Evolutionary conservation across 2,797 vertebrate species (phyloP).

Genomic region (Lepilemur septentrionalis): DNA sequence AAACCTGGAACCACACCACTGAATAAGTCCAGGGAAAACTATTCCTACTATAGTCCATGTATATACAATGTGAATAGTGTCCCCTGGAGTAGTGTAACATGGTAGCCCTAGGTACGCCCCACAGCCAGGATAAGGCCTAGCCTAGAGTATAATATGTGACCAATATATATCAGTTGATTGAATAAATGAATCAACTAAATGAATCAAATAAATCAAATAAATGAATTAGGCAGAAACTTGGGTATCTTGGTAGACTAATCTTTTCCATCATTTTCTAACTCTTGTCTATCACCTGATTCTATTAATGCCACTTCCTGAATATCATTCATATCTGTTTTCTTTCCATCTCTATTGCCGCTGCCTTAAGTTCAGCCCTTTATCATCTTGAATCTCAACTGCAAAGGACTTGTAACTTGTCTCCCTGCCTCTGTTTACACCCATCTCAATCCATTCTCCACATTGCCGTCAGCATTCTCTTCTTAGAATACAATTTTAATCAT

Average conservation of each 20-base stretch:
- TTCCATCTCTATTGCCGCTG: background rate
- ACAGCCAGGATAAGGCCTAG: background rate
- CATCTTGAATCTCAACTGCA: background rate
- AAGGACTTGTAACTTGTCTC: background rate
- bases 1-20: background rate
- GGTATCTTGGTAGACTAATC: background rate
- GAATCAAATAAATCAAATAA: background rate
- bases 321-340: background rate
- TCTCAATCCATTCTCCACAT: background rate
- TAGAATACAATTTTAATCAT: background rate
- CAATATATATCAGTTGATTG: background rate
- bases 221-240: background rate
- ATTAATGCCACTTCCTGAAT: background rate
- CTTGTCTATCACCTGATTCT: background rate
- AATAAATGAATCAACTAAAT: background rate
- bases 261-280: background rate
- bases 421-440: background rate
- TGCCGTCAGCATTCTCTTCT: background rate
- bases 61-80: background rate
- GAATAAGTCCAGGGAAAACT: background rate
- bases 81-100: background rate
- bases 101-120: background rate
- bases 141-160: background rate
- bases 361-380: background rate
- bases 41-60: background rate